Percentiles rank a stretch among this genome's conserved stretches.
These are phyloP conservation scores for Neoarius graeffei DNA, from an alignment of 2,113 vertebrate species.

Conservation along the genomic window DNA sequence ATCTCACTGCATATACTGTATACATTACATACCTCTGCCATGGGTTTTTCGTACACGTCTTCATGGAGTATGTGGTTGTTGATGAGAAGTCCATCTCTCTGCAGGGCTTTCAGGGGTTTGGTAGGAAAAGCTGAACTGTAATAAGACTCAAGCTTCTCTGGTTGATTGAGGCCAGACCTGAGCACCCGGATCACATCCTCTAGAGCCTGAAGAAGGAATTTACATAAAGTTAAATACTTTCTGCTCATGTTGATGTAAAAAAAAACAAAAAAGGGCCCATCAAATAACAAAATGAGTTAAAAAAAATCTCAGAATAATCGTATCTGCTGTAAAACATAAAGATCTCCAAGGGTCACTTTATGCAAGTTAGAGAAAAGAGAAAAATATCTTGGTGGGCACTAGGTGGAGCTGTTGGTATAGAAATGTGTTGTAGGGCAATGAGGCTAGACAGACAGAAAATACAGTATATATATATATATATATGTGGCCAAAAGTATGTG, in stretches of 20 bases:
- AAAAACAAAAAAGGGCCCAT: background rate
- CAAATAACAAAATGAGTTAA: background rate
- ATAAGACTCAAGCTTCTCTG: slow-evolving; percentile 82
- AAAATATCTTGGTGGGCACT: background rate
- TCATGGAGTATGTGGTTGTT: slow-evolving; percentile 77
- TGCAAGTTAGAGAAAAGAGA: background rate
- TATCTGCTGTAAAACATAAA: background rate
- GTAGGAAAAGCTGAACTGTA: slow-evolving; percentile 82
- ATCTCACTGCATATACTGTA: background rate
- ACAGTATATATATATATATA: background rate
- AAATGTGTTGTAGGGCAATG: background rate
- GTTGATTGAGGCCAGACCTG: slow-evolving; percentile 81
- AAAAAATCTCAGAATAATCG: background rate
- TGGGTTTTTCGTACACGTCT: slow-evolving; percentile 89
- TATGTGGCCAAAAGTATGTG: background rate
- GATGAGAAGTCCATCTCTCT: slow-evolving; percentile 81
- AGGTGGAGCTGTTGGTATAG: slow-evolving; percentile 16
- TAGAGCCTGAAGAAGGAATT: slow-evolving; percentile 77
- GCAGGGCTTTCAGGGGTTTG: slow-evolving; percentile 85
- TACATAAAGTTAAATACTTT: background rate
- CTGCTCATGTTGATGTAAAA: background rate
- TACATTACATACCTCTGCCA: slow-evolving; percentile 82
- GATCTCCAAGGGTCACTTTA: too few species aligned
- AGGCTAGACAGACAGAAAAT: background rate
- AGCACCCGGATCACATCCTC: slow-evolving; percentile 94